Base-by-base conservation (phyloP, 2,888 invertebrate genomes). In the Scrobipalpa atriplicella region DNA sequence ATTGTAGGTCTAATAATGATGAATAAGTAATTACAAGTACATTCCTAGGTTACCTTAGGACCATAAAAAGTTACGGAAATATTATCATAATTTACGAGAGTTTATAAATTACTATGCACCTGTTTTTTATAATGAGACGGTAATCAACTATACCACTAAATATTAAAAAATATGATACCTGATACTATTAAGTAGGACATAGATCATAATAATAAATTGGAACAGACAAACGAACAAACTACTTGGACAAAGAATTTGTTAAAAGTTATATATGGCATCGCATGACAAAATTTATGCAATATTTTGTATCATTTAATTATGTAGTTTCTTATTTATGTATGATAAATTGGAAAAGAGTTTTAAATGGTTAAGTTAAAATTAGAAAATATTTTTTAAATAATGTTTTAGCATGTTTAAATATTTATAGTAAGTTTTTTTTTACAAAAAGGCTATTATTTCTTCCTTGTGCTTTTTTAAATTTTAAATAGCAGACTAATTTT, bases 201-300 rank as follows among this genome's bases (percentile, higher is more conserved):
- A 39, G 39, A 39, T 39, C 39, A 39, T 39, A 39, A 39, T 52
- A 52, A 18, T 52, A 52, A 52, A 52, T 52, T 52, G 18, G 16
- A 52, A 8, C 18, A 52, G 16, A 18, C 52, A 52, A 9, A 18
- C 52, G 18, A 52, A 16, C 16, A 52, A 52, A 52, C 16, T 18
- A 39, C 8, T 16, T n/a, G n/a, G 47, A 47, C 13, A n/a, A 47
- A 9, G n/a, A 52, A 16, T 18, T 52, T 52, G 18, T 52, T 52
- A 52, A n/a, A 52, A 52, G 52, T 52, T 52, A 52, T 47, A 36
- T n/a, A 60, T 60, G 10, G 21, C 36, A 13, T 29, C 11, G 19
- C 38, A n/a, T 47, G 47, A 16, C 47, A 47, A 18, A 52, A 52
- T 52, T 11, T 52, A 52, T 52, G 52, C 52, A 18, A 18, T 52